Percentiles rank a stretch among this genome's conserved stretches.
phyloP scores from a whole-genome alignment of 2,113 vertebrate genomes.

The Sinocyclocheilus rhinocerous region DNA sequence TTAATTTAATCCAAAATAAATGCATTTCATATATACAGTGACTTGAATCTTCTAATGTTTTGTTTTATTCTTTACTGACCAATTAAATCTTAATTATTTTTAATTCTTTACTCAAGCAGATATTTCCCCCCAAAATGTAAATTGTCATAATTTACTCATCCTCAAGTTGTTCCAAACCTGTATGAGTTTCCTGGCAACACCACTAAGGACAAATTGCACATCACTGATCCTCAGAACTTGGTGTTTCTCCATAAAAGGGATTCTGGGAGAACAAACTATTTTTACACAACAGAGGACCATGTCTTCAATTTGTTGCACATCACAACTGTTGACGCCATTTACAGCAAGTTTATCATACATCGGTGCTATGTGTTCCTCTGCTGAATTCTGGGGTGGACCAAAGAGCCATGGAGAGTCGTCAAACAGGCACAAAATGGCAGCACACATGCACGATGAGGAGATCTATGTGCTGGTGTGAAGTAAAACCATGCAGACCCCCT shows the following conservation, averaged over 20 bases:
- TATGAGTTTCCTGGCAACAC: neutral
- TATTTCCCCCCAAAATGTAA: no score
- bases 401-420: conserved; percentile 6
- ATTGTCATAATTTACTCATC: no score
- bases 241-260: conserved; percentile 26
- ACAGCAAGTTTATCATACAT: neutral
- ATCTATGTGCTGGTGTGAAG: neutral
- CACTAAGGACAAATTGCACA: neutral
- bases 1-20: no score
- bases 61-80: no score
- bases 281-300: neutral
- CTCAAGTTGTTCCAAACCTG: neutral
- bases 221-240: neutral
- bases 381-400: neutral
- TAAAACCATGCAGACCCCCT: conserved; percentile 13
- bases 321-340: conserved; percentile 1
- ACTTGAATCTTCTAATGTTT: no score
- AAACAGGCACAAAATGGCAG: conserved; percentile 29
- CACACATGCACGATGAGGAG: neutral
- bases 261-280: conserved; percentile 13
- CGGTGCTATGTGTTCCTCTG: neutral
- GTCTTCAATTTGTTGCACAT: conserved; percentile 30
- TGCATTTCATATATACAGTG: no score
- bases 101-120: no score
- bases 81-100: no score